Conservation (phyloP, 2,113 vertebrate genomes). For the Glaucomys volans region DNA sequence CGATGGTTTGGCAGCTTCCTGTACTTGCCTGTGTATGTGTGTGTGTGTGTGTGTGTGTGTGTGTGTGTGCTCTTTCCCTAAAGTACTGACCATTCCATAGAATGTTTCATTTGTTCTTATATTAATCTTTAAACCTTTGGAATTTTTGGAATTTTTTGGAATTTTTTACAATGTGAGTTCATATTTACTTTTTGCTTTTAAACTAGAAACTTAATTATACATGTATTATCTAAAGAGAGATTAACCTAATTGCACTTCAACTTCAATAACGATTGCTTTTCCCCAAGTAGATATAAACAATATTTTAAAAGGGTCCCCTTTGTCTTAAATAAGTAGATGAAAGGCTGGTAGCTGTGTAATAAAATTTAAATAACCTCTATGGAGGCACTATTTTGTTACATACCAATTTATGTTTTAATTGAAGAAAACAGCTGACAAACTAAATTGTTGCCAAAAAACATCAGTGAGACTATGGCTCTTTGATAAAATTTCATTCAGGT, state of each 20-base stretch:
- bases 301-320: slow-evolving; percentile 44
- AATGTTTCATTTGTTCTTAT: not conserved
- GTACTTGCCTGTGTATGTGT: not conserved
- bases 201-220: not conserved
- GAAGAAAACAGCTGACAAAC: slow-evolving; percentile 70
- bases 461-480: not conserved
- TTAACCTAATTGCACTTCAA: slow-evolving; percentile 43
- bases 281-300: slow-evolving; percentile 48
- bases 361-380: slow-evolving; percentile 63
- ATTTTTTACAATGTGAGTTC: not conserved
- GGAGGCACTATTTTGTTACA: slow-evolving; percentile 47
- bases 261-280: slow-evolving; percentile 56
- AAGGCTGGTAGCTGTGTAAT: slow-evolving; percentile 49
- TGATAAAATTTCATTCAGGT: not conserved
- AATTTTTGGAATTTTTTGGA: slow-evolving; percentile 1
- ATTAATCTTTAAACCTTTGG: not conserved
- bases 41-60: not conserved
- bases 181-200: not conserved
- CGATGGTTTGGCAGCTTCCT: not conserved
- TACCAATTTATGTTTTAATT: slow-evolving; percentile 53
- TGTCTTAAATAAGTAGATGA: slow-evolving; percentile 46
- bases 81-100: not conserved
- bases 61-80: not conserved
- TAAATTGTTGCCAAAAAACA: slow-evolving; percentile 59
- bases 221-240: slow-evolving; percentile 60